Conservation (phyloP, 2,113 vertebrate genomes). For the Macrotus californicus region DNA sequence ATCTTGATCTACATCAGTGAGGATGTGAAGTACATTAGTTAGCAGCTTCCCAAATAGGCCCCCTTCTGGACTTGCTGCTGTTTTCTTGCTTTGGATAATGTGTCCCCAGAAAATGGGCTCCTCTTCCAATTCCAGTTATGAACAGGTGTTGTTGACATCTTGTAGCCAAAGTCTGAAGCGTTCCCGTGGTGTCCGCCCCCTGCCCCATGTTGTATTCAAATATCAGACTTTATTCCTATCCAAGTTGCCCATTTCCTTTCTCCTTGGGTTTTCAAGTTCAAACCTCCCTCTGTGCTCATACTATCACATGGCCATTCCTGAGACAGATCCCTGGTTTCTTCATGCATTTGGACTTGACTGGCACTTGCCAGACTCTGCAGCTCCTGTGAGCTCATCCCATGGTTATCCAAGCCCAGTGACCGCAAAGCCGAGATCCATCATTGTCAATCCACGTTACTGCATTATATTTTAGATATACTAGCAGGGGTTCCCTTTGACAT, state of each 20-base stretch:
- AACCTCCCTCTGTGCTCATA: not conserved
- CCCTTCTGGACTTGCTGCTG: not conserved
- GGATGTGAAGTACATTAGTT: not conserved
- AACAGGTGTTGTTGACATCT: not conserved
- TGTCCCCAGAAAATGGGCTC: not conserved
- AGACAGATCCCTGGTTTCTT: not conserved
- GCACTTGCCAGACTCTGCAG: not conserved
- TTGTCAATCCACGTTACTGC: not conserved
- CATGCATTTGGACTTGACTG: not conserved
- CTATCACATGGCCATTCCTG: not conserved
- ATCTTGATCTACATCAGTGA: not conserved
- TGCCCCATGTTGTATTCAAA: not conserved
- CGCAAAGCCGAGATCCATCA: not conserved
- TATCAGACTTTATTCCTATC: not conserved
- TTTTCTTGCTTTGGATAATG: not conserved
- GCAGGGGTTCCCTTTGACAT: not conserved
- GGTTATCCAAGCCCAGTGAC: not conserved
- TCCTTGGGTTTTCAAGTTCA: not conserved
- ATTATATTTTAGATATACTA: not conserved
- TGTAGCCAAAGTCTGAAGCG: not conserved
- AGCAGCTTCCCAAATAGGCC: not conserved
- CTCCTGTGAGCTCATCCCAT: not conserved
- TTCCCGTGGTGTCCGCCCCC: not conserved
- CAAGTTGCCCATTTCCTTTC: not conserved
- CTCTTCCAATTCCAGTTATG: not conserved